Evolutionary conservation across 2,888 invertebrate species (phyloP), one percentile per base, ranked within the genome.

Genomic region (Carpatolechia fugitivella): DNA sequence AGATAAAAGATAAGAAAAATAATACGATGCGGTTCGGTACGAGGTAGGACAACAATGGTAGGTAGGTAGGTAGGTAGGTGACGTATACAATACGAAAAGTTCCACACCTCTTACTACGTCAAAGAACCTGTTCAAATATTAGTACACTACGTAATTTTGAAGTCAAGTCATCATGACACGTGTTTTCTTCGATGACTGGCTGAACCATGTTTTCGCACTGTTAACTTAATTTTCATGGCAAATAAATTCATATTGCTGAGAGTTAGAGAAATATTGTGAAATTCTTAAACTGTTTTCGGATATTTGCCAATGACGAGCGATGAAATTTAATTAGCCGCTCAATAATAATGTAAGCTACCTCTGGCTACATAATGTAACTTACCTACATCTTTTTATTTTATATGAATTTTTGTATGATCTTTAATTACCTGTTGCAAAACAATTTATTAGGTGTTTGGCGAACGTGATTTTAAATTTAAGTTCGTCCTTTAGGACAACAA

Each of bases 41-140:
- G 24, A 58, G 49, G 57, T 64, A 59, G 56, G 62, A 56, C 53
- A 59, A 57, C 63, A 59, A 57, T 54, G 56, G 56, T 63, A 56
- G 58, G 56, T 60, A 62, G 56, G 56, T 63, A 56, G 58, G 56
- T 60, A 62, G 60, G 57, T 55, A 55, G 52, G 64, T 85, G 82
- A 84, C 87, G 85, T 81, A 72, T 55, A 29, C 40, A 40, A 31
- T 63, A 75, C 70, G 74, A 85, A 88, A 88, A 79, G 72, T 86
- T 86, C 85, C 86, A 83, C 85, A 62, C 85, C 83, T 85, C 77
- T 76, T 61, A 56, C 66, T 77, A 81, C 84, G 84, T 85, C 80
- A 78, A 76, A 60, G 60, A 60, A 49, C 59, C 66, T 70, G 59
- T 61, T 58, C 76, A 82, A 86, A 87, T 84, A 81, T 85, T 84